phyloP scores from a whole-genome alignment of 2,797 vertebrate species.

The Dromococcyx pavoninus region DNA sequence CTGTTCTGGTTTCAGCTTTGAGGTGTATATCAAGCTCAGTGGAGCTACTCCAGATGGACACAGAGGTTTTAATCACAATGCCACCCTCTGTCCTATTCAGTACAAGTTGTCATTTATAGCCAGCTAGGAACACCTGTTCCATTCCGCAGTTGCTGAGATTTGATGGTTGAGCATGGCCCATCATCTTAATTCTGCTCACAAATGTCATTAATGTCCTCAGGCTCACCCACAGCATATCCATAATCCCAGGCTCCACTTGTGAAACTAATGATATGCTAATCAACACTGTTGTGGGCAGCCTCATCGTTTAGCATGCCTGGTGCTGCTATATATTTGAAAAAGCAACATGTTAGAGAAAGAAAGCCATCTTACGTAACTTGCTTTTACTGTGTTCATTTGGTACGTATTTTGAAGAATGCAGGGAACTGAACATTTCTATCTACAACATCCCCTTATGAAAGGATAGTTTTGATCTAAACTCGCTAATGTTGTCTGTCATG shows the following conservation, averaged over 20 bases:
- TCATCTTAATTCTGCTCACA: background rate
- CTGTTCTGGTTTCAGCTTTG: background rate
- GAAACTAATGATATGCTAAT: background rate
- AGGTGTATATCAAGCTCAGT: background rate
- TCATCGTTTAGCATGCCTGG: background rate
- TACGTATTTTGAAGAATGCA: background rate
- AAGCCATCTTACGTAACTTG: background rate
- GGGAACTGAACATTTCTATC: background rate
- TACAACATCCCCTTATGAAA: background rate
- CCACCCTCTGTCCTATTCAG: background rate
- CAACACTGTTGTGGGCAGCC: background rate
- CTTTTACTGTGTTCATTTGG: background rate
- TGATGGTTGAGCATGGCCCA: background rate
- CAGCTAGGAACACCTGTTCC: background rate
- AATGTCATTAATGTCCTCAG: background rate
- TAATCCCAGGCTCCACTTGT: background rate
- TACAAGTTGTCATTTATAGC: background rate
- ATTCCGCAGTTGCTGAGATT: background rate
- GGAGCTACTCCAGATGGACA: background rate
- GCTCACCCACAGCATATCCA: background rate
- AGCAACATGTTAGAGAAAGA: background rate
- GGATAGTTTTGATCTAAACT: background rate
- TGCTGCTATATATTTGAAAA: background rate
- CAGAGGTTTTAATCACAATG: background rate
- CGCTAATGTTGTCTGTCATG: background rate